These are phyloP conservation scores for Microtus pennsylvanicus DNA, from an alignment of 2,113 vertebrate species.

Conservation along the genomic window DNA sequence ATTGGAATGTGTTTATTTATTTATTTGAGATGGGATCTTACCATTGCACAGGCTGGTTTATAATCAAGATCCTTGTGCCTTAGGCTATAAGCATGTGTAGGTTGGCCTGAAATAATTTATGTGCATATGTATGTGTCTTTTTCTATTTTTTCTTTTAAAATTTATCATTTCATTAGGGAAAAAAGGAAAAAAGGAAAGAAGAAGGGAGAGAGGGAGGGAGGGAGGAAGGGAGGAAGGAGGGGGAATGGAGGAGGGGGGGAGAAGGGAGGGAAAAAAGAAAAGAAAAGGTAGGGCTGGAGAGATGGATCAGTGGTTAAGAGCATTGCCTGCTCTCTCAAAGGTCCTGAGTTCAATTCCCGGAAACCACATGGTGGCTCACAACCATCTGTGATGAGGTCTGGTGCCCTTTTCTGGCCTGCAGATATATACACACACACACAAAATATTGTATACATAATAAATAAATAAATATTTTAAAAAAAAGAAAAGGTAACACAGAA, in stretches of 20 bases:
- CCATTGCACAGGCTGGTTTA: background rate
- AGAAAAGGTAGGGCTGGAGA: too few species aligned
- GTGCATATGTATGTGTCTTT: background rate
- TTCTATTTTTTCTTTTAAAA: background rate
- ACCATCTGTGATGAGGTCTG: too few species aligned
- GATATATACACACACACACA: too few species aligned
- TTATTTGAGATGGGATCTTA: background rate
- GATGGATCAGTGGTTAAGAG: too few species aligned
- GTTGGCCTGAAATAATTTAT: background rate
- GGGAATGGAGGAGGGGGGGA: too few species aligned
- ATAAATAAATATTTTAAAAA: too few species aligned
- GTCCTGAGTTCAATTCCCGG: too few species aligned
- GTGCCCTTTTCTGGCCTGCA: too few species aligned
- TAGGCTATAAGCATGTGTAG: background rate
- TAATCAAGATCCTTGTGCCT: background rate
- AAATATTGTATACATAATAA: too few species aligned
- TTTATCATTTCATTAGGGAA: background rate
- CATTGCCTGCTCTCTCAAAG: too few species aligned
- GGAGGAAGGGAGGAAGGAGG: background rate
- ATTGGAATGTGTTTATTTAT: background rate
- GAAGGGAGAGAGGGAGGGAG: rapidly evolving
- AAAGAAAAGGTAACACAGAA: background rate
- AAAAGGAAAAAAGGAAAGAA: background rate
- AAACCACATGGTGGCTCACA: too few species aligned
- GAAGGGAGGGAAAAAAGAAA: too few species aligned